Conservation (phyloP, 2,888 invertebrate genomes). For the Nycteola revayana region DNA sequence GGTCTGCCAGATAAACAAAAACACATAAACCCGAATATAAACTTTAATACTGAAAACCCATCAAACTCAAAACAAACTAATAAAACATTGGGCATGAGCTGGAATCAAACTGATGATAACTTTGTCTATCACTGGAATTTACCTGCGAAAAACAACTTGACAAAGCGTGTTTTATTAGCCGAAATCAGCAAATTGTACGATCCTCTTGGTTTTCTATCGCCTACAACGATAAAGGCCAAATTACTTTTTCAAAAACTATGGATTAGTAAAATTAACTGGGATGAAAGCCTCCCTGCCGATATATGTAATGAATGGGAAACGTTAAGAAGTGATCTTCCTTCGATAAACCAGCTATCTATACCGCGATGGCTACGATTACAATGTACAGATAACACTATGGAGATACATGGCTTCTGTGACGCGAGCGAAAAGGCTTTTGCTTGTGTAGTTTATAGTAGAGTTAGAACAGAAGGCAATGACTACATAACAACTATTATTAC, state of each 20-base stretch:
- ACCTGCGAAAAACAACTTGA: neutral
- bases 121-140: constrained; percentile 4
- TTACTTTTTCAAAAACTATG: constrained; percentile 7
- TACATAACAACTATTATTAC: constrained; percentile 1
- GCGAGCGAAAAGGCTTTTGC: constrained; percentile 3
- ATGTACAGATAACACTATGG: neutral
- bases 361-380: constrained; percentile 3
- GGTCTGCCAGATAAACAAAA: constrained; percentile 1
- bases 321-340: constrained; percentile 1
- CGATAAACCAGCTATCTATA: neutral
- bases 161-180: constrained; percentile 3
- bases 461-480: neutral
- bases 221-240: constrained; percentile 9
- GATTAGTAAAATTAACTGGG: constrained; percentile 3
- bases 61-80: neutral
- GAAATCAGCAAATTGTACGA: constrained; percentile 12
- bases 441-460: constrained; percentile 3
- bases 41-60: no score
- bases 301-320: constrained; percentile 2
- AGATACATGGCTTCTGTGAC: constrained; percentile 5
- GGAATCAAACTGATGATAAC: constrained; percentile 4
- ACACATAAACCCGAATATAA: neutral
- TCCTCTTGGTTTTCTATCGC: constrained; percentile 13
- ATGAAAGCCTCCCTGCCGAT: constrained; percentile 1
- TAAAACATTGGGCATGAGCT: constrained; percentile 4